Evolutionary conservation across 1,140 invertebrate species (phyloP).

Genomic region (Chymomyza costata): DNA sequence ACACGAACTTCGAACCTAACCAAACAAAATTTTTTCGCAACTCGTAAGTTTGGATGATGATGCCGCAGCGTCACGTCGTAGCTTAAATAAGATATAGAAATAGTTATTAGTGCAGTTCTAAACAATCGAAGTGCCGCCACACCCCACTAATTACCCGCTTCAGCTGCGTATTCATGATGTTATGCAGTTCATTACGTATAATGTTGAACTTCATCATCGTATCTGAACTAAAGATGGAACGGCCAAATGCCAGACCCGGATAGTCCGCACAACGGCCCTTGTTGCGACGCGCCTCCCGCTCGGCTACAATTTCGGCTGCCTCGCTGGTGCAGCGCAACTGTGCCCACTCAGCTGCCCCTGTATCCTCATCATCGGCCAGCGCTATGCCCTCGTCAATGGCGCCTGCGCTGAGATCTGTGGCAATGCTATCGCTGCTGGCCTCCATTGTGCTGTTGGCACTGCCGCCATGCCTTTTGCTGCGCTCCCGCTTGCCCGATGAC

Average conservation of each 20-base stretch:
- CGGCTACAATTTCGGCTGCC: slow-evolving; percentile 89
- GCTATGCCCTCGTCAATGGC: slow-evolving; percentile 76
- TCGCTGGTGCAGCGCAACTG: slow-evolving; percentile 91
- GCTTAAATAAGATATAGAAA: slow-evolving; percentile 36
- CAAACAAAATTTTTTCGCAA: slow-evolving; percentile 48
- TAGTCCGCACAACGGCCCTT: slow-evolving; percentile 90
- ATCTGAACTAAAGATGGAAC: slow-evolving; percentile 95
- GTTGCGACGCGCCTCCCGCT: slow-evolving; percentile 85
- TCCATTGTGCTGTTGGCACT: slow-evolving; percentile 44
- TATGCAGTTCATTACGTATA: slow-evolving; percentile 97
- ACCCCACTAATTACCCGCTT: slow-evolving; percentile 87
- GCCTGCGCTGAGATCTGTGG: slow-evolving; percentile 74
- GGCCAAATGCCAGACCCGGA: slow-evolving; percentile 92
- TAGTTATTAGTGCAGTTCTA: slow-evolving; percentile 26
- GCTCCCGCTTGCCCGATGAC: slow-evolving; percentile 34
- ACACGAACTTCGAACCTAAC: slow-evolving; percentile 41
- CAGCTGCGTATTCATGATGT: slow-evolving; percentile 96
- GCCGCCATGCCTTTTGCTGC: slow-evolving; percentile 50
- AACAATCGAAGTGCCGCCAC: background rate
- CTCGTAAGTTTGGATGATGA: slow-evolving; percentile 18
- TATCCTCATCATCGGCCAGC: slow-evolving; percentile 80
- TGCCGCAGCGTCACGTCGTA: too few species aligned
- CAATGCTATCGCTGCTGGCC: slow-evolving; percentile 74
- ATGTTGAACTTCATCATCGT: slow-evolving; percentile 98
- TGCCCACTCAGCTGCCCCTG: slow-evolving; percentile 86